Conservation (phyloP, 2,888 invertebrate species). For the Hymenopus coronatus region DNA sequence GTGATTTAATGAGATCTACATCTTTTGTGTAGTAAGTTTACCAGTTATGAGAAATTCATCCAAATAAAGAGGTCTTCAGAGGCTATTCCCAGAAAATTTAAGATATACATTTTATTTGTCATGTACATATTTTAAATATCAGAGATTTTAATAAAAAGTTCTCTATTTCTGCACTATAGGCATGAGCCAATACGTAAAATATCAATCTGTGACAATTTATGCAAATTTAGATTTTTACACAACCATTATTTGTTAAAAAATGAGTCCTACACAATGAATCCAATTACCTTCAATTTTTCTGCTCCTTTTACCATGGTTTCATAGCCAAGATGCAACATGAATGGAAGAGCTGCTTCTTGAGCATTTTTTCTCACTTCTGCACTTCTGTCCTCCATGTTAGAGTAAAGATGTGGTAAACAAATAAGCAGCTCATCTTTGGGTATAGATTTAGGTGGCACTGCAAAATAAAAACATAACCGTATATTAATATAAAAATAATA, state of each 20-base stretch:
- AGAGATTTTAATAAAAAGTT: too few species aligned
- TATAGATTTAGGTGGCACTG: slow-evolving; percentile 67
- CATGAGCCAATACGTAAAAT: too few species aligned
- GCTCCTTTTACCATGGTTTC: slow-evolving; percentile 72
- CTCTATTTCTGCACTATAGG: too few species aligned
- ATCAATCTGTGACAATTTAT: too few species aligned
- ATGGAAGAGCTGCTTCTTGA: slow-evolving; percentile 82
- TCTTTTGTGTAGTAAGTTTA: too few species aligned
- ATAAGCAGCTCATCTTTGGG: slow-evolving; percentile 76
- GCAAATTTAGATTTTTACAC: background rate
- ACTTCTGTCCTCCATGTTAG: slow-evolving; percentile 85
- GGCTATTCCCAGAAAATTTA: too few species aligned
- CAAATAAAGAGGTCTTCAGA: too few species aligned
- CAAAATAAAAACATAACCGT: slow-evolving; percentile 26
- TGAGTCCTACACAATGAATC: background rate
- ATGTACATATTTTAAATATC: too few species aligned
- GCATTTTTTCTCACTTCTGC: slow-evolving; percentile 89
- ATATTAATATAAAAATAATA: too few species aligned
- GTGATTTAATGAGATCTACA: too few species aligned
- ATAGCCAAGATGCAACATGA: slow-evolving; percentile 90
- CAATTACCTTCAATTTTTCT: slow-evolving; percentile 70
- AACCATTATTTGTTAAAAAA: background rate
- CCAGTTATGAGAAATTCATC: too few species aligned
- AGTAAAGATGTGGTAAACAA: slow-evolving; percentile 74
- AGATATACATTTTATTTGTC: too few species aligned